These are phyloP conservation scores for Tigriopus californicus DNA, from an alignment of 2,888 invertebrate species.

Conservation along the genomic window DNA sequence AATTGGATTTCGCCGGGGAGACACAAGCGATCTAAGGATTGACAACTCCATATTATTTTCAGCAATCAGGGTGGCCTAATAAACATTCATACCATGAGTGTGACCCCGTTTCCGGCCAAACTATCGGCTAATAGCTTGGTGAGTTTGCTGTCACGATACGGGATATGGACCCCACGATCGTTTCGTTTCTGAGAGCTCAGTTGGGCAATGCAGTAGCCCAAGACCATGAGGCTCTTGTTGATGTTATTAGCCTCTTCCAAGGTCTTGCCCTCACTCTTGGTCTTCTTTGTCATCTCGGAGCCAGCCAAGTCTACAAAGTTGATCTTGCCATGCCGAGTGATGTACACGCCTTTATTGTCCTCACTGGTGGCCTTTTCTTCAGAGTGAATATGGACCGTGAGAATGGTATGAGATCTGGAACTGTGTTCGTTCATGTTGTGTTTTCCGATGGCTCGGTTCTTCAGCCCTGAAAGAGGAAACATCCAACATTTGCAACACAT, in stretches of 20 bases:
- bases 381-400: slow-evolving; percentile 73
- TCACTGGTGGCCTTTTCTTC: slow-evolving; percentile 43
- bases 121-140: slow-evolving; percentile 84
- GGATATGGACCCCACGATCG: slow-evolving; percentile 28
- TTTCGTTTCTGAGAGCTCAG: slow-evolving; percentile 55
- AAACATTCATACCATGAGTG: slow-evolving; percentile 55
- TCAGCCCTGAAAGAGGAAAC: slow-evolving; percentile 43
- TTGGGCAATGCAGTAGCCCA: slow-evolving; percentile 60
- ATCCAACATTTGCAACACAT: not conserved
- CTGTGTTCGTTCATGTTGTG: slow-evolving; percentile 88
- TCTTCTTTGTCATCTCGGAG: slow-evolving; percentile 89
- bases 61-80: not conserved
- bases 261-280: slow-evolving; percentile 65
- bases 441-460: slow-evolving; percentile 68
- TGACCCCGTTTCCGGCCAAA: slow-evolving; percentile 78
- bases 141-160: slow-evolving; percentile 73
- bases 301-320: slow-evolving; percentile 91
- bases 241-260: slow-evolving; percentile 88
- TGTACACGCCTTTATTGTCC: slow-evolving; percentile 44
- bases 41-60: not conserved
- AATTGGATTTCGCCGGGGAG: slow-evolving; percentile 67
- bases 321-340: slow-evolving; percentile 79
- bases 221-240: slow-evolving; percentile 80
- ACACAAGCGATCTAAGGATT: slow-evolving; percentile 68
- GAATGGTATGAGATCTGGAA: slow-evolving; percentile 71